phyloP scores from a whole-genome alignment of 2,113 vertebrate species.

The Vulpes lagopus region DNA sequence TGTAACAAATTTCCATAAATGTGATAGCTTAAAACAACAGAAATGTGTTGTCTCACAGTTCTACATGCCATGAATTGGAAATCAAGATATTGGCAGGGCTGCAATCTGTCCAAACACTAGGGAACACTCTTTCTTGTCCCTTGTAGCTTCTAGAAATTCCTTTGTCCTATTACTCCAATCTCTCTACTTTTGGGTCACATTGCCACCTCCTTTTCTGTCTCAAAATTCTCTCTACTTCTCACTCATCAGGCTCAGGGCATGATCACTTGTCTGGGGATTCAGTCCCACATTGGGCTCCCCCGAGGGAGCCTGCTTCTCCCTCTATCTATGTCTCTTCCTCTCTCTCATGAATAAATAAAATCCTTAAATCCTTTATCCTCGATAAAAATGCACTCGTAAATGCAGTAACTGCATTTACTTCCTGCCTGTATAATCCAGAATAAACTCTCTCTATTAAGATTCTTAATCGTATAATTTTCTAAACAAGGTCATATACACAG shows the following conservation, averaged over 20 bases:
- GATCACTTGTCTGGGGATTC: no score
- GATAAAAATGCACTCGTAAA: no score
- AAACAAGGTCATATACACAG: background rate
- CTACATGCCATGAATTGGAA: background rate
- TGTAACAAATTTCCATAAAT: background rate
- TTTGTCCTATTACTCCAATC: background rate
- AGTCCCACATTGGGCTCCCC: no score
- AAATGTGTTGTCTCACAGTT: no score
- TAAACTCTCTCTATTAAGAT: background rate
- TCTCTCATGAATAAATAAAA: no score
- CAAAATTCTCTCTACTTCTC: background rate
- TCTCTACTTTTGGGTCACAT: background rate
- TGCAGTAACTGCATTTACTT: background rate
- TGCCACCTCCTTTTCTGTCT: background rate
- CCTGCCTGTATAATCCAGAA: background rate
- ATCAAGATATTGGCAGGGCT: background rate
- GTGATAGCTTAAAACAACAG: background rate
- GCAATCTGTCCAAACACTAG: background rate
- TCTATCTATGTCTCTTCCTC: no score
- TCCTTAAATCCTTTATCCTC: no score
- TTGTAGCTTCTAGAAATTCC: background rate
- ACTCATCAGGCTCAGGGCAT: no score
- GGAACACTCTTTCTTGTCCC: background rate
- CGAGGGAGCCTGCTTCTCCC: no score
- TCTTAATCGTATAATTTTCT: background rate